phyloP scores from a whole-genome alignment of 1,140 invertebrate genomes.

The Lepidurus apus region DNA sequence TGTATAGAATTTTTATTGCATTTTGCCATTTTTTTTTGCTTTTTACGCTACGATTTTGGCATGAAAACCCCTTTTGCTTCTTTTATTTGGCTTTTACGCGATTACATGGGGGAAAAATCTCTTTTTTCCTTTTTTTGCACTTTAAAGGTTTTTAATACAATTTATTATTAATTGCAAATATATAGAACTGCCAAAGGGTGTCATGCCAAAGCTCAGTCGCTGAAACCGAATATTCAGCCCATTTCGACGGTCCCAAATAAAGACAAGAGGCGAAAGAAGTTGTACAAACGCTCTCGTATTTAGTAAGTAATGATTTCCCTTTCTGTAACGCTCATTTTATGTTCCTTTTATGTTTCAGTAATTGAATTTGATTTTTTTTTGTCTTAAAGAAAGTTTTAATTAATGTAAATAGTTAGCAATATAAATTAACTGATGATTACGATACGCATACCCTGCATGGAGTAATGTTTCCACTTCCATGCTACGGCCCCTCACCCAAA shows the following conservation, averaged over 20 bases:
- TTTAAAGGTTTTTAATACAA: background rate
- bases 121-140: background rate
- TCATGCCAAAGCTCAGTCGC: conserved; percentile 43
- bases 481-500: too few species aligned
- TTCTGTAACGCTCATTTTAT: too few species aligned
- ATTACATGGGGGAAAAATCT: too few species aligned
- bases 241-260: conserved; percentile 36
- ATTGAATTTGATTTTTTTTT: too few species aligned
- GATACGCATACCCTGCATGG: too few species aligned
- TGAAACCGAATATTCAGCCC: background rate
- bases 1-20: too few species aligned
- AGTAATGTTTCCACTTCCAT: too few species aligned
- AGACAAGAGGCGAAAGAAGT: conserved; percentile 55
- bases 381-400: too few species aligned
- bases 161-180: background rate
- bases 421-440: too few species aligned
- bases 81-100: background rate
- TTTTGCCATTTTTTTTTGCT: background rate
- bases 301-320: conserved; percentile 51
- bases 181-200: conserved; percentile 39
- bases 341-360: too few species aligned
- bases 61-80: background rate
- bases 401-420: too few species aligned
- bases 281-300: conserved; percentile 59
- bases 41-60: background rate